phyloP scores from a whole-genome alignment of 2,888 invertebrate genomes.

The Alsophila aescularia region DNA sequence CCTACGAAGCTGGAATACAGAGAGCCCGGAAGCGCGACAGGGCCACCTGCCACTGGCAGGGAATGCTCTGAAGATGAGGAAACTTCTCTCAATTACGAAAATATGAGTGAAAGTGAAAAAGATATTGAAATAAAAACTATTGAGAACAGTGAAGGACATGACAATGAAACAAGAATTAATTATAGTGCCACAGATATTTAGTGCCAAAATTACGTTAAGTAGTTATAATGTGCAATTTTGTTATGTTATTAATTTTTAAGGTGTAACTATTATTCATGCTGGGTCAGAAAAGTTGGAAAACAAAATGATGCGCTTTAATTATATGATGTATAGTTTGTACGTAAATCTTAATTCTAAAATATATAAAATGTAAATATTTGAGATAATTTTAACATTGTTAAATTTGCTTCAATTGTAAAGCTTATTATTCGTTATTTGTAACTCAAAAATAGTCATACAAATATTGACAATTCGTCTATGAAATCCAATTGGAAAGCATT shows the following conservation, averaged over 20 bases:
- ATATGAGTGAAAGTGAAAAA: conserved; percentile 73
- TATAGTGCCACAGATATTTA: conserved; percentile 86
- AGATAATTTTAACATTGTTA: conserved; percentile 75
- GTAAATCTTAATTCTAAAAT: conserved; percentile 35
- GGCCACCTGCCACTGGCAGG: conserved; percentile 64
- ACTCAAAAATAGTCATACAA: conserved; percentile 59
- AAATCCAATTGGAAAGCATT: conserved; percentile 24
- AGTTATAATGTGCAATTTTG: conserved; percentile 83
- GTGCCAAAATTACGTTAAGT: conserved; percentile 86
- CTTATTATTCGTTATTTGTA: conserved; percentile 74
- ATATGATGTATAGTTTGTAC: conserved; percentile 67
- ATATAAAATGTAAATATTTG: conserved; percentile 73
- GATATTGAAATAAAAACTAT: conserved; percentile 76
- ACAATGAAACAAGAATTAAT: conserved; percentile 76
- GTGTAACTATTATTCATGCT: conserved; percentile 72
- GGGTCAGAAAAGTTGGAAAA: conserved; percentile 77
- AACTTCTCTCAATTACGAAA: conserved; percentile 52
- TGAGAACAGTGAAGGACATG: conserved; percentile 71
- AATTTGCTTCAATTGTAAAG: conserved; percentile 78
- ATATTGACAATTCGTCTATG: conserved; percentile 47
- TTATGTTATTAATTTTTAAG: conserved; percentile 75
- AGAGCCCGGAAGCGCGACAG: conserved; percentile 70
- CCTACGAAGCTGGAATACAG: conserved; percentile 89
- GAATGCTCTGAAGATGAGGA: conserved; percentile 85
- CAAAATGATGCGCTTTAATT: conserved; percentile 81